Evolutionary conservation across 2,113 vertebrate species (phyloP).

Genomic region (Copsychus sechellarum): DNA sequence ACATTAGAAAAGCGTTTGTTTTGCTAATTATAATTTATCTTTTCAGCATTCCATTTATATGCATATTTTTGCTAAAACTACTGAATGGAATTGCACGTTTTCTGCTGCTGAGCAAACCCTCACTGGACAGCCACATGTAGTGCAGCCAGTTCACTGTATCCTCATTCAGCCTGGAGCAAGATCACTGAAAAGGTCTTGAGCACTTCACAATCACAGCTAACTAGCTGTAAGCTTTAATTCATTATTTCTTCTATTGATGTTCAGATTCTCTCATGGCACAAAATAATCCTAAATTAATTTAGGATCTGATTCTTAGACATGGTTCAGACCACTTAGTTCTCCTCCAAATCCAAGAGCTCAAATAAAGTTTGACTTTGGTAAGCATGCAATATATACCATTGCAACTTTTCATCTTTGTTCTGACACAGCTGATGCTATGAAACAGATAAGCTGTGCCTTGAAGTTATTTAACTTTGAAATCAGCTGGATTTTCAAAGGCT

Average conservation of each 20-base stretch:
- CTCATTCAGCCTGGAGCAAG: neutral
- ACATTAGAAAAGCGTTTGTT: neutral
- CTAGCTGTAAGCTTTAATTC: neutral
- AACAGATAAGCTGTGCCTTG: neutral
- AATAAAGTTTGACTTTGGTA: neutral
- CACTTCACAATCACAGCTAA: neutral
- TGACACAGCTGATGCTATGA: neutral
- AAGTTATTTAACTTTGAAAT: neutral
- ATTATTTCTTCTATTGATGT: neutral
- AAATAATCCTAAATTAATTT: neutral
- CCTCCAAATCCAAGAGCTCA: neutral
- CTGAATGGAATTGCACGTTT: neutral
- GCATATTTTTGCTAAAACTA: neutral
- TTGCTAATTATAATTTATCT: neutral
- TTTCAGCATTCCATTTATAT: neutral
- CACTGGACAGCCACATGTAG: neutral
- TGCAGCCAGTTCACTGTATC: neutral
- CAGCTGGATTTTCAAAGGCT: neutral
- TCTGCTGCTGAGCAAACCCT: neutral
- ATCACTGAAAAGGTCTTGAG: neutral
- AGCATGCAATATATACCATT: neutral
- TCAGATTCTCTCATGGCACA: neutral
- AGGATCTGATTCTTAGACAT: neutral
- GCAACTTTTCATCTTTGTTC: neutral
- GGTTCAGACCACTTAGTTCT: neutral